These are phyloP conservation scores for Melieria picta DNA, from an alignment of 2,888 invertebrate species.

Conservation along the genomic window DNA sequence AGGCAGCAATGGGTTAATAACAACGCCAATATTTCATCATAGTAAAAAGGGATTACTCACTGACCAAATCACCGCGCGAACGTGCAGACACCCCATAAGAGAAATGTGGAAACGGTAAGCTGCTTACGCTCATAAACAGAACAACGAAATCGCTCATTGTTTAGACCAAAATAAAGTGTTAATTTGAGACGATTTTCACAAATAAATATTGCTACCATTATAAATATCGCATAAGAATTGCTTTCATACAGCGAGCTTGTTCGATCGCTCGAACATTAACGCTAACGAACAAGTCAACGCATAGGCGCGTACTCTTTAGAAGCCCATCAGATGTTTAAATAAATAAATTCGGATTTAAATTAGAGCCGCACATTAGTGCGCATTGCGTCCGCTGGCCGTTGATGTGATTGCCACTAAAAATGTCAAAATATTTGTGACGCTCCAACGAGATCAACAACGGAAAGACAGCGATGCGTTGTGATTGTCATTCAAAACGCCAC, in stretches of 20 bases:
- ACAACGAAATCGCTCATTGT: background rate
- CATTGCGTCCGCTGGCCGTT: no score
- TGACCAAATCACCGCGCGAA: no score
- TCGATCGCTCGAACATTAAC: no score
- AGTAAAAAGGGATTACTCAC: no score
- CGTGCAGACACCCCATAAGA: background rate
- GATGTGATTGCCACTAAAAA: conserved; percentile 48
- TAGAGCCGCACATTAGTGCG: background rate
- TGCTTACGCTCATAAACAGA: conserved; percentile 11
- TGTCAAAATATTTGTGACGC: conserved; percentile 57
- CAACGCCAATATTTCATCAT: no score
- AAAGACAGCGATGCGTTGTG: background rate
- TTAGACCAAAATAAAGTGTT: conserved; percentile 50
- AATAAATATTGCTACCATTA: background rate
- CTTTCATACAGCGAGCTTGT: no score
- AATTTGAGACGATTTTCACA: conserved; percentile 45
- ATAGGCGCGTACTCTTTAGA: conserved; percentile 43
- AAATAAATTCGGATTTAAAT: conserved; percentile 54
- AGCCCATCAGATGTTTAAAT: conserved; percentile 48
- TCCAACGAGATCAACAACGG: conserved; percentile 24
- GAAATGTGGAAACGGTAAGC: background rate
- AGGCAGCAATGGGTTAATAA: no score
- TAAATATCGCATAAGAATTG: conserved; percentile 8
- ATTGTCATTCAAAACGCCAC: conserved; percentile 36
- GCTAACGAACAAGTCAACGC: no score